Base-by-base conservation (phyloP, 2,888 invertebrate genomes). In the Anthrax anthrax region DNA sequence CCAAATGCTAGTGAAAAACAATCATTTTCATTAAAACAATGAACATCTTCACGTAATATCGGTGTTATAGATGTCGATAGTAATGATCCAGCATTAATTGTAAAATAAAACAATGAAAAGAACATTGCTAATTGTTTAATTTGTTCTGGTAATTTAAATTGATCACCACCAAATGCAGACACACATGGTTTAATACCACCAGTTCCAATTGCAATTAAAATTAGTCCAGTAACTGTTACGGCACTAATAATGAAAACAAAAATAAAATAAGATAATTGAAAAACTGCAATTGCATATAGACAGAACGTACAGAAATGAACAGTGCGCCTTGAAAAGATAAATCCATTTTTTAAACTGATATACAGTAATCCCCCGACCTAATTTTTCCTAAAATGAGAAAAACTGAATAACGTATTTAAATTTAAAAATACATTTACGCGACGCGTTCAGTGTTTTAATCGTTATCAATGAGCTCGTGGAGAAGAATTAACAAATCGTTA, bases 101-200 rank as follows among this genome's bases (percentile, higher is more conserved):
- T 72, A 61, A 95, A 90, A 70, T 96, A 96, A 66, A 95, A 96
- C 1, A 94, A 70, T 0, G 94, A 94, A 70, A 96, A 96, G 70
- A 90, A 96, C 49, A 78, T 78, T 16, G 81, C 80, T 49, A 94
- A 70, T 60, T 87, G 81, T 55, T 70, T 71, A 56, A 80, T 80
- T 69, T 94, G 88, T 53, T 85, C 80, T 0, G 86, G 86, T 42
- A 87, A 56, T 42, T 77, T 72, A 65, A 94, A 92, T 68, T 94
- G 95, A 64, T 96, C 95, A 0, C 94, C 95, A 1, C 95, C 96
- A 64, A 96, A 95, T 0, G 95, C 89, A 0, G 90, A 77, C 0
- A 96, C 94, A 60, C 94, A 95, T 0, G 95, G 94, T 61, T 96
- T 96, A 56, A 96, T 96, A 2, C 94, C 94, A 2, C 95, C 95